Conservation (phyloP, 2,888 invertebrate species). For the Asteroscopus sphinx region DNA sequence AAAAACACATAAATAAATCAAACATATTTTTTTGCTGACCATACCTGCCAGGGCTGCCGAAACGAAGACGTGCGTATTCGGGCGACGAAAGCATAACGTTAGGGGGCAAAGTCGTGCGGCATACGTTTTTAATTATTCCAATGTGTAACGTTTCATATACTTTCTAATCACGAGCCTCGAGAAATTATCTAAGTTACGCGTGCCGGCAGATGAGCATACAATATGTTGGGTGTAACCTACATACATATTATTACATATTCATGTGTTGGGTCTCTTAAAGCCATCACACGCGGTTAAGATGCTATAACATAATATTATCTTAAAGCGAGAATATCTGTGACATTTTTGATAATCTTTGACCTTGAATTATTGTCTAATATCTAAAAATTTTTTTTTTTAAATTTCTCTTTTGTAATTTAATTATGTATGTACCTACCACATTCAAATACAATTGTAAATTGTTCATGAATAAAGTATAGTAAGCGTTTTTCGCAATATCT, state of each 20-base stretch:
- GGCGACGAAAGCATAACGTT: slow-evolving; percentile 63
- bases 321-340: too few species aligned
- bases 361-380: too few species aligned
- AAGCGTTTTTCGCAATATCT: too few species aligned
- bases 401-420: too few species aligned
- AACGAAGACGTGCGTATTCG: slow-evolving; percentile 61
- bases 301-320: too few species aligned
- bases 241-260: not conserved
- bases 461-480: too few species aligned
- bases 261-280: not conserved
- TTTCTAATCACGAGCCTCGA: slow-evolving; percentile 82
- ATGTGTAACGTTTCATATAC: slow-evolving; percentile 71
- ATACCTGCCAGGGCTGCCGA: slow-evolving; percentile 69
- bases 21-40: slow-evolving; percentile 56
- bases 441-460: too few species aligned
- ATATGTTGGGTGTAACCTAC: slow-evolving; percentile 7
- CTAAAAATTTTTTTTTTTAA: too few species aligned
- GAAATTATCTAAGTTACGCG: slow-evolving; percentile 43
- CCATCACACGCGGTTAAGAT: too few species aligned
- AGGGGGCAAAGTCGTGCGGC: slow-evolving; percentile 77
- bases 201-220: slow-evolving; percentile 28
- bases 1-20: not conserved
- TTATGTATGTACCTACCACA: too few species aligned
- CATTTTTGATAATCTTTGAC: too few species aligned
- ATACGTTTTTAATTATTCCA: slow-evolving; percentile 80